These are phyloP conservation scores for Cervus canadensis DNA, from an alignment of 2,113 vertebrate genomes.

Conservation along the genomic window DNA sequence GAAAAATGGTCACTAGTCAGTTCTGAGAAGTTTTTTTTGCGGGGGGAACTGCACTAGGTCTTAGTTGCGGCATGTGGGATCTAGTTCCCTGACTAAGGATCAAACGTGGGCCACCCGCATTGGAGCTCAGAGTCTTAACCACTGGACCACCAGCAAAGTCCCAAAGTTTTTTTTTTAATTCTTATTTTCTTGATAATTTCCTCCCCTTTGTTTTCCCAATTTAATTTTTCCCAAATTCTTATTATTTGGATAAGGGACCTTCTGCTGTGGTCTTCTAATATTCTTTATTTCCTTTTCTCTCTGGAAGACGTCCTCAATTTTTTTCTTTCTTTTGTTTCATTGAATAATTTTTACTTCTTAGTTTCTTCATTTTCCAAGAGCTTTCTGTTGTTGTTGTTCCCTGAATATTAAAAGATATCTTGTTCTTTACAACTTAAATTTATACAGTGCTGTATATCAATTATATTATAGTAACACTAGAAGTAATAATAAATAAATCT, in stretches of 20 bases:
- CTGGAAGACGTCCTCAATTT: background rate
- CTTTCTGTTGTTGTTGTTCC: background rate
- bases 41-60: background rate
- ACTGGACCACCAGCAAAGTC: background rate
- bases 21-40: background rate
- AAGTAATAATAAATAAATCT: background rate
- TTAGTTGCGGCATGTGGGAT: background rate
- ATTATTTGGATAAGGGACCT: background rate
- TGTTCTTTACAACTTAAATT: background rate
- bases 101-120: background rate
- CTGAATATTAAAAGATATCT: background rate
- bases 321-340: background rate
- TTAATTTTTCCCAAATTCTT: background rate
- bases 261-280: background rate
- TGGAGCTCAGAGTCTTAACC: background rate
- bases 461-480: background rate
- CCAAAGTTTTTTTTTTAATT: background rate
- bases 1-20: background rate
- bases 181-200: background rate
- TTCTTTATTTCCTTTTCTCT: background rate
- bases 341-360: background rate
- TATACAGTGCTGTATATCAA: background rate
- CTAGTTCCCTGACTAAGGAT: background rate
- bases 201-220: background rate
- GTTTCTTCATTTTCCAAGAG: background rate